phyloP scores from a whole-genome alignment of 2,113 vertebrate genomes.

The Pholis gunnellus region DNA sequence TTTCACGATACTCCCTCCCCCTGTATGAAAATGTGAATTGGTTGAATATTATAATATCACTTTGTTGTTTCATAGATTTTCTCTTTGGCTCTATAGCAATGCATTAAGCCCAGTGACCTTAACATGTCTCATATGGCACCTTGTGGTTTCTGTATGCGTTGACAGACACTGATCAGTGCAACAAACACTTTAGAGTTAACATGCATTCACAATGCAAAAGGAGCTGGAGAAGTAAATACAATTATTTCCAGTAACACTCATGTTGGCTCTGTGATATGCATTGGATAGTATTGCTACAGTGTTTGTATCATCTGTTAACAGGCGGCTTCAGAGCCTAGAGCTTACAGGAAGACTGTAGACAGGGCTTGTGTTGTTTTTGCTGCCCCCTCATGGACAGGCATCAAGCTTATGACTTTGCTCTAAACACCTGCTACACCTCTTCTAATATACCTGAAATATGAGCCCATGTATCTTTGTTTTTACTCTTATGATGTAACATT shows the following conservation, averaged over 20 bases:
- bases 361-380: neutral
- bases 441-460: neutral
- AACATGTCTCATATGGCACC: neutral
- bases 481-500: neutral
- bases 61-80: neutral
- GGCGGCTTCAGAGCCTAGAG: neutral
- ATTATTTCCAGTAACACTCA: neutral
- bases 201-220: neutral
- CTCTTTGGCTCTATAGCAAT: neutral
- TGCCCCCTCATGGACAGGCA: neutral
- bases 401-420: neutral
- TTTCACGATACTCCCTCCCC: neutral
- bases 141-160: neutral
- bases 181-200: neutral
- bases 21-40: neutral
- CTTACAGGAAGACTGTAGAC: neutral
- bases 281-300: neutral
- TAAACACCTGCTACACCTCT: neutral
- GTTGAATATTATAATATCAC: neutral
- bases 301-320: neutral
- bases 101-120: no score
- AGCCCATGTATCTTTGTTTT: neutral
- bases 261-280: neutral
- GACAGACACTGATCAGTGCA: neutral
- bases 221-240: neutral